Base-by-base conservation (phyloP, 1,140 invertebrate genomes). In the Thaumetopoea pityocampa region DNA sequence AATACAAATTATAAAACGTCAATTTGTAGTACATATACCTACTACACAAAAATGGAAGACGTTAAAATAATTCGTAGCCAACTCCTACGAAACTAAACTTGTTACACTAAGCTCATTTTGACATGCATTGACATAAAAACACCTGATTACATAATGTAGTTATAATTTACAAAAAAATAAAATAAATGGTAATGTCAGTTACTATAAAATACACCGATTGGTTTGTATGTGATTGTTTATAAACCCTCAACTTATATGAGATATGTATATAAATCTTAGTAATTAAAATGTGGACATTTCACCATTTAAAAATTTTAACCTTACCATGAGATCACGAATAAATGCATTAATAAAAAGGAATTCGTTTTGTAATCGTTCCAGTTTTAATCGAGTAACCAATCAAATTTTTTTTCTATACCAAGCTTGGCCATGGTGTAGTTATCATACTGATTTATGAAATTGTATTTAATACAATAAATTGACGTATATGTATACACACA, bases 381-480 rank as follows among this genome's bases (percentile, higher is more conserved):
- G 15, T 29, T 30, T 38, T 11, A 11, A 10, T 9, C n/a, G 20
- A 29, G 28, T 29, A 50, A 62, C 60, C 64, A 62, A 69, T 66
- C 64, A 70, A 69, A 67, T 62, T 46, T 58, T 59, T 32, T 53
- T 52, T 63, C 30, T 35, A 58, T 49, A 62, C 46, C 52, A 71
- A 71, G 58, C 63, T 64, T 59, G 61, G 68, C 70, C 69, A 62
- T 58, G 66, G 46, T 50, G 56, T 46, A 52, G 60, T 63, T 62
- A 28, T 55, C 63, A 43, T 48, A 60, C 53, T 44, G 51, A 35
- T 33, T n/a, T 19, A 56, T n/a, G 53, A 61, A 45, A 73, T 79
- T 79, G 77, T 83, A 83, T 80, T 74, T 58, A 16, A 81, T 84
- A 84, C 79, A 83, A 83, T n/a, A n/a, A n/a, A n/a, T 78, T 69